Evolutionary conservation across 2,113 vertebrate species (phyloP).

Genomic region (Psettodes erumei): DNA sequence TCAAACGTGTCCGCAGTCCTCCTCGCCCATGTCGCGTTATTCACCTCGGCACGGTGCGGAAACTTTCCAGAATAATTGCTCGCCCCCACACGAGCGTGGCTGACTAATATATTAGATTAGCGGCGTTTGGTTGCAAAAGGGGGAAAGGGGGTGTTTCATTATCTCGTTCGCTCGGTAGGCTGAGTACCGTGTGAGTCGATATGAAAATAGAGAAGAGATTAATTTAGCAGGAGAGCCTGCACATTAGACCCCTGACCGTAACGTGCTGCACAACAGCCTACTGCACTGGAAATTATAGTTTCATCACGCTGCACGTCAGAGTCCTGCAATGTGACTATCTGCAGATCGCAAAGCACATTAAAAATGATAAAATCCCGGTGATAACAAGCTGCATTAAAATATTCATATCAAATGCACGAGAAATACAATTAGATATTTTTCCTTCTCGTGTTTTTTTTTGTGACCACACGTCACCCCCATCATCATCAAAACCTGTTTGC

Average conservation of each 20-base stretch:
- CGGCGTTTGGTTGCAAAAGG: constrained; percentile 69
- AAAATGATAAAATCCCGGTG: not conserved
- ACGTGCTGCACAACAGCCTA: constrained; percentile 51
- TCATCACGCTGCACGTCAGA: constrained; percentile 16
- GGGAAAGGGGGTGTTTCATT: constrained; percentile 64
- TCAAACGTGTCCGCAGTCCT: constrained; percentile 78
- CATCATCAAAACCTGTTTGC: constrained; percentile 12
- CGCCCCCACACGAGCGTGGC: constrained; percentile 79
- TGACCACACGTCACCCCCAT: not conserved
- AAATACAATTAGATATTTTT: not conserved
- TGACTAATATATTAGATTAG: constrained; percentile 87
- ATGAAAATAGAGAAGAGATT: constrained; percentile 59
- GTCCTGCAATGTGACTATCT: constrained; percentile 4
- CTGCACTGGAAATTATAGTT: constrained; percentile 35
- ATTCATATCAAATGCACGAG: not conserved
- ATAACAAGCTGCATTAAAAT: not conserved
- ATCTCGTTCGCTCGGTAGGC: constrained; percentile 65
- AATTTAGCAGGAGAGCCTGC: constrained; percentile 50
- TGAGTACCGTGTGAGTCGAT: constrained; percentile 66
- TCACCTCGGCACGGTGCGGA: constrained; percentile 71
- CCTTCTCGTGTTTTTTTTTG: not conserved
- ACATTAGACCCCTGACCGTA: constrained; percentile 52
- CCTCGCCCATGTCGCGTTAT: constrained; percentile 82
- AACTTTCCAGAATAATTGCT: constrained; percentile 88
- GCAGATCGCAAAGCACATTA: not conserved